Evolutionary conservation across 1,140 invertebrate genomes (phyloP), one percentile per base, ranked within the genome.

Genomic region (Agrilus planipennis): DNA sequence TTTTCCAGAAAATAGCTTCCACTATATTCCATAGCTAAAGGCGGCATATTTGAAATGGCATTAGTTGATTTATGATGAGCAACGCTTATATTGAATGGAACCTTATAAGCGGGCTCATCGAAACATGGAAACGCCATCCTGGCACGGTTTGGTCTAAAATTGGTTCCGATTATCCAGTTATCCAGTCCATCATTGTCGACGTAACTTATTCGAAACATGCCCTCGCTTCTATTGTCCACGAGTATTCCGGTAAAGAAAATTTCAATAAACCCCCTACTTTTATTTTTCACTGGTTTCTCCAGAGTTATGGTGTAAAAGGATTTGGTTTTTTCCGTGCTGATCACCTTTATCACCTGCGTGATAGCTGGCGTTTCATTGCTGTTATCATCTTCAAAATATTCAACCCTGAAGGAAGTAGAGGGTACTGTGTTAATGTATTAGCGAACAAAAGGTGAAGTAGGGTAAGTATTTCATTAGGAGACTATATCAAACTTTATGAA

Each of bases 51-150:
- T 11, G 79, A 76, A 2, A 78, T 50, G 0, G 75, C 71, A 0
- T 64, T 59, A 67, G 76, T 74, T 21, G 68, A 62, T 32, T 62
- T 67, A 0, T 76, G 74, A 15, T 76, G 68, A 0, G 72, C 68
- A 1, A 86, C 68, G 12, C 69, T 77, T 0, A 85, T 60, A 23
- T 72, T 66, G 51, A 83, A 79, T 2, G 73, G 75, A 0, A 76
- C 73, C 65, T 94, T 95, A 45, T 84, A 76, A 1, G 64, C 71
- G 0, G 91, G 89, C 55, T 94, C 87, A 60, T 96, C 90, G 62
- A 93, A 91, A 56, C 89, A 93, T 0, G 92, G 92, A 59, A 95
- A 94, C 34, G 89, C 72, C 20, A 75, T 72, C 16, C 87, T 69
- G 0, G 89, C 89, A 58, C 87, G 76, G 40, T 83, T 84, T 0